Conservation (phyloP, 2,888 invertebrate genomes). For the Drosophila emarginata region DNA sequence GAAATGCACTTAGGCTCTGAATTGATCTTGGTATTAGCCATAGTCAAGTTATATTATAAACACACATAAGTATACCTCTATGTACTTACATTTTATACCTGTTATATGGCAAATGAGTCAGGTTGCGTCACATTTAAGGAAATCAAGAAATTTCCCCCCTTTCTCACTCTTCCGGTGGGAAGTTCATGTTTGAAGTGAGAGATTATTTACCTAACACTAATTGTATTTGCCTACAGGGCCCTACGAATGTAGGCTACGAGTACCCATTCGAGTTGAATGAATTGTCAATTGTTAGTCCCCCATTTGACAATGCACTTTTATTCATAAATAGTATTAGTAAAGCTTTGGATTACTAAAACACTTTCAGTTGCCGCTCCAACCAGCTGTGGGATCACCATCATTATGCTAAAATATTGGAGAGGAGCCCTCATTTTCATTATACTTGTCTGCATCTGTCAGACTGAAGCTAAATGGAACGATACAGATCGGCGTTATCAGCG, state of each 20-base stretch:
- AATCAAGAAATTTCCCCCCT: background rate
- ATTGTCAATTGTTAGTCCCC: conserved; percentile 1
- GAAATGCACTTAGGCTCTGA: conserved; percentile 60
- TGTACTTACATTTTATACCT: conserved; percentile 14
- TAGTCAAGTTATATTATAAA: conserved; percentile 2
- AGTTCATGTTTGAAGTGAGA: conserved; percentile 5
- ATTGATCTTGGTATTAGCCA: conserved; percentile 61
- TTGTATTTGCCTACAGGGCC: conserved; percentile 7
- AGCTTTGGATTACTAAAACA: background rate
- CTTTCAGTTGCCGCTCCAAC: conserved; percentile 1
- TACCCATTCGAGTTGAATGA: background rate
- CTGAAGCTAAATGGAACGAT: background rate
- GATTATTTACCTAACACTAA: conserved; percentile 8
- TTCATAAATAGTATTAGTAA: background rate
- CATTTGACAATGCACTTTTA: conserved; percentile 8
- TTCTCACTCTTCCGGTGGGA: conserved; percentile 29
- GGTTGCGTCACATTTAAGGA: conserved; percentile 16
- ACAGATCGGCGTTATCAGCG: background rate
- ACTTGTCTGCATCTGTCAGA: background rate
- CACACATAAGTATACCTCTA: background rate
- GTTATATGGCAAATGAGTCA: conserved; percentile 11
- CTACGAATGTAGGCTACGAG: background rate
- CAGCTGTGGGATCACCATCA: background rate
- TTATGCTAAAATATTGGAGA: background rate
- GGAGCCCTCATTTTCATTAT: background rate